phyloP scores from a whole-genome alignment of 2,113 vertebrate species.

The Halichoerus grypus region DNA sequence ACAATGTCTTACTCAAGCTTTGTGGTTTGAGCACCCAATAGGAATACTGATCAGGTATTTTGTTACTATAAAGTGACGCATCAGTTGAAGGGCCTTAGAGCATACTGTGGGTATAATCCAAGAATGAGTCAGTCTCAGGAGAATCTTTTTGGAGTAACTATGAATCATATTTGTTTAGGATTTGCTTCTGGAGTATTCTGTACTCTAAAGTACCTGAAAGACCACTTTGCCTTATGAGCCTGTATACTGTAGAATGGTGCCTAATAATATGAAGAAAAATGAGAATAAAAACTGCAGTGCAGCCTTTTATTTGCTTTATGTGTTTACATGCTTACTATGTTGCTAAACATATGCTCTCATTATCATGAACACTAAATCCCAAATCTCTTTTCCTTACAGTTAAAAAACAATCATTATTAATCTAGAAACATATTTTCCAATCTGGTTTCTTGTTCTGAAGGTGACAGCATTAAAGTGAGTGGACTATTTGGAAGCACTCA shows the following conservation, averaged over 20 bases:
- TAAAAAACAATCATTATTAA: neutral
- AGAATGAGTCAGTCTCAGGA: neutral
- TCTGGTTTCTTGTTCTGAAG: neutral
- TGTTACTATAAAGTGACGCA: neutral
- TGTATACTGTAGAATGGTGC: neutral
- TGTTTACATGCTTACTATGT: neutral
- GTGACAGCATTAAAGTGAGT: neutral
- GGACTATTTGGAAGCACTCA: neutral
- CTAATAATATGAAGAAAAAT: neutral
- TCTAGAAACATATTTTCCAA: neutral
- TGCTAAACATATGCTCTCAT: neutral
- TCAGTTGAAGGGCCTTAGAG: neutral
- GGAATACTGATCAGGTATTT: neutral
- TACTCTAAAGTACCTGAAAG: neutral
- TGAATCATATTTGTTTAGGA: neutral
- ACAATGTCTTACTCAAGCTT: neutral
- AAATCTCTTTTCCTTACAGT: neutral
- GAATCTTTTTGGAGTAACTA: neutral
- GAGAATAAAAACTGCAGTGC: neutral
- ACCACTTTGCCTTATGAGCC: neutral
- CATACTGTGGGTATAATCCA: neutral
- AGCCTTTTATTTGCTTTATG: neutral
- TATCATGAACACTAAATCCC: neutral
- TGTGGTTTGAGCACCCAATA: neutral
- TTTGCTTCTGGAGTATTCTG: neutral